A percentile compares a stretch with the other conserved stretches of the same genome.
Conservation (phyloP, 2,888 invertebrate species). For the Peribatodes rhomboidaria region DNA sequence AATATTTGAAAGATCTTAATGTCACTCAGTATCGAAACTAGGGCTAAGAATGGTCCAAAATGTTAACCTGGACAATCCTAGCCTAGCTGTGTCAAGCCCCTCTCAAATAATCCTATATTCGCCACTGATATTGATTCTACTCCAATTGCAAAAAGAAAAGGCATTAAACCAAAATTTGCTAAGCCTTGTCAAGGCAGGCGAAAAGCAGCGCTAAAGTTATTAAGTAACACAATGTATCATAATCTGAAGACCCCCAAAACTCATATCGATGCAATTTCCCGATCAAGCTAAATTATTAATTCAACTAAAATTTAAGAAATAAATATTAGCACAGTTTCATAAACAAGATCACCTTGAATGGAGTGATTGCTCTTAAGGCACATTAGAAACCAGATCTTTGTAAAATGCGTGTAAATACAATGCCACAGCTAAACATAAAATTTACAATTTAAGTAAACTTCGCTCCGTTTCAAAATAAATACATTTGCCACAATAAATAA, state of each 20-base stretch:
- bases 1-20: too few relatives aligned
- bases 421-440: constrained; percentile 49
- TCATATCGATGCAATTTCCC: constrained; percentile 70
- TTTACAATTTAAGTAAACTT: constrained; percentile 78
- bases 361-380: constrained; percentile 41
- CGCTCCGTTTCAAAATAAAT: constrained; percentile 69
- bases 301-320: constrained; percentile 43
- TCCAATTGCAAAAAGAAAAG: too few relatives aligned
- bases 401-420: constrained; percentile 44
- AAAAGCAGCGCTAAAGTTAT: background rate
- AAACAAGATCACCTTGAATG: constrained; percentile 12
- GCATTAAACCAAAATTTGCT: too few relatives aligned
- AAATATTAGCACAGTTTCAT: constrained; percentile 19
- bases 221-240: background rate
- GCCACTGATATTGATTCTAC: too few relatives aligned
- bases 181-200: too few relatives aligned
- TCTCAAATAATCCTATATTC: too few relatives aligned
- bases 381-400: constrained; percentile 55
- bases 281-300: constrained; percentile 63
- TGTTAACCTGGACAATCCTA: too few relatives aligned
- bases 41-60: too few relatives aligned
- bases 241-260: constrained; percentile 45
- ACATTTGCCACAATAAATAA: constrained; percentile 73
- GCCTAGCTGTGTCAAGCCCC: too few relatives aligned
- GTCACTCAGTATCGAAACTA: too few relatives aligned